Conservation (phyloP, 2,888 invertebrate species). For the Hermaeophaga mercurialis region DNA sequence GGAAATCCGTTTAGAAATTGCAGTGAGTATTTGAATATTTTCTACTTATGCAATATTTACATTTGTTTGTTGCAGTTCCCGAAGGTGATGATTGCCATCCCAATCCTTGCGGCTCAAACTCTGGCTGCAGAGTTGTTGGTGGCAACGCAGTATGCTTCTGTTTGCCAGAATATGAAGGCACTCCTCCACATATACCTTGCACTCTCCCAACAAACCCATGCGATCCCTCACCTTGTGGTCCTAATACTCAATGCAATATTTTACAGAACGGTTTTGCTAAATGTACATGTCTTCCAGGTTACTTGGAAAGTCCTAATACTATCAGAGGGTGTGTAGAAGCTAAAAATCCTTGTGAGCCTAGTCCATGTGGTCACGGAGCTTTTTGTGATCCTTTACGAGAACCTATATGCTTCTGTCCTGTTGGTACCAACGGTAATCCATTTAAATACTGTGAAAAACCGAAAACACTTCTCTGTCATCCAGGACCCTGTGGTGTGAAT, state of each 20-base stretch:
- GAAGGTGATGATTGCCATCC: constrained; percentile 84
- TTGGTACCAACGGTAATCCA: constrained; percentile 80
- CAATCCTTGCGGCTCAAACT: constrained; percentile 83
- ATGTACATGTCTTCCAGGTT: constrained; percentile 84
- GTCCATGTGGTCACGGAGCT: constrained; percentile 79
- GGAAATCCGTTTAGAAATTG: constrained; percentile 91
- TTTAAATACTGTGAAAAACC: constrained; percentile 74
- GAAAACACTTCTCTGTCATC: constrained; percentile 71
- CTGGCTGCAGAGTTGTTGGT: constrained; percentile 78
- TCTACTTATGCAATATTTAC: no score
- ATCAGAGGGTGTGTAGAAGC: constrained; percentile 82
- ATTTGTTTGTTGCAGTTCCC: constrained; percentile 69
- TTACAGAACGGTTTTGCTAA: constrained; percentile 81
- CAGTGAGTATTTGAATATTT: constrained; percentile 80
- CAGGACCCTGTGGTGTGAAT: constrained; percentile 82
- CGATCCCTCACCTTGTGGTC: constrained; percentile 84
- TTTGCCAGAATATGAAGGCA: constrained; percentile 83
- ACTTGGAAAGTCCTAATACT: constrained; percentile 85
- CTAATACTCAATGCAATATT: constrained; percentile 83
- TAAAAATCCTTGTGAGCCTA: constrained; percentile 81
- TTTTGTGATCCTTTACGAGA: constrained; percentile 77
- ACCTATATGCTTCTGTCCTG: constrained; percentile 87
- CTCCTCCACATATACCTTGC: constrained; percentile 76
- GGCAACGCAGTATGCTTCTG: constrained; percentile 85
- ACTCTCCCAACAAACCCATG: constrained; percentile 78